These are phyloP conservation scores for Enteromius paludinosus DNA, from an alignment of 2,797 vertebrate genomes.

Conservation along the genomic window DNA sequence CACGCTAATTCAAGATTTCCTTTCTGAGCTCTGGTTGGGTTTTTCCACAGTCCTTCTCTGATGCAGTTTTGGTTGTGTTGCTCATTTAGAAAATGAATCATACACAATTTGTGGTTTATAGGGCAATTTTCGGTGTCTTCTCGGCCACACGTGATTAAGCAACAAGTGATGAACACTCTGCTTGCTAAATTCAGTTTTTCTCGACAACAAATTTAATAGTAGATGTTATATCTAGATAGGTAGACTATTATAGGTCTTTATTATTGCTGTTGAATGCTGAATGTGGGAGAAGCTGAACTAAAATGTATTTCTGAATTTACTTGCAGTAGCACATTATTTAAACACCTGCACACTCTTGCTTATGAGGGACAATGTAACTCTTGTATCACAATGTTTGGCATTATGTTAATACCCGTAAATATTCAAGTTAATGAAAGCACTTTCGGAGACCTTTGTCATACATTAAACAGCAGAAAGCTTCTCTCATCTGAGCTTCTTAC, in stretches of 20 bases:
- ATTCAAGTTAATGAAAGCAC: neutral
- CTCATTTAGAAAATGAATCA: neutral
- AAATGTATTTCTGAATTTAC: neutral
- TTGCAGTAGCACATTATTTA: neutral
- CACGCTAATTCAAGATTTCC: neutral
- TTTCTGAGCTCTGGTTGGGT: neutral
- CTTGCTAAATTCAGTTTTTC: neutral
- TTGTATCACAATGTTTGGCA: neutral
- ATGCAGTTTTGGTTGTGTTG: neutral
- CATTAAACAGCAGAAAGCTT: neutral
- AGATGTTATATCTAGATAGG: neutral
- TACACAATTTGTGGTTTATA: constrained; percentile 1
- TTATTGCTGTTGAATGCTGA: constrained; percentile 30
- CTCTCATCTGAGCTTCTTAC: constrained; percentile 17
- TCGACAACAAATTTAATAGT: neutral
- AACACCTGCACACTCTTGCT: neutral
- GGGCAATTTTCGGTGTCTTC: neutral
- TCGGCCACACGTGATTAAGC: neutral
- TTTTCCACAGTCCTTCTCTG: neutral
- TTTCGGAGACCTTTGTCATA: neutral
- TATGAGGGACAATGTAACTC: neutral
- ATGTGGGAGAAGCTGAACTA: neutral
- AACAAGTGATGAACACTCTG: neutral
- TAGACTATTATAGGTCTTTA: neutral
- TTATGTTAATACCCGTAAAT: neutral